A percentile compares a stretch with the other conserved stretches of the same genome.
phyloP scores from a whole-genome alignment of 2,113 vertebrate species.

The Tauraco erythrolophus region DNA sequence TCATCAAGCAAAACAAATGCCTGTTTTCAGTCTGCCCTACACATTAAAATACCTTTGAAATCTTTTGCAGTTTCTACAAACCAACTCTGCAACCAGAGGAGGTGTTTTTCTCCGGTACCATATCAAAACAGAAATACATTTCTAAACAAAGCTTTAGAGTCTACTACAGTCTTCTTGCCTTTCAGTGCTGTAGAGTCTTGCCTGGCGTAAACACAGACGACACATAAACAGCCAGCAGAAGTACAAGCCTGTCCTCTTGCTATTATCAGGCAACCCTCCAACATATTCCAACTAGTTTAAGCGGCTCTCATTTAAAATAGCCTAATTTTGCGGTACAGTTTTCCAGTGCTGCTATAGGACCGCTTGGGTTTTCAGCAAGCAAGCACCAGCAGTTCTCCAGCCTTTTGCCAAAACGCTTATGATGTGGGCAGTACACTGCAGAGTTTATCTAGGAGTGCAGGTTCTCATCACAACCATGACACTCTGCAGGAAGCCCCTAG shows the following conservation, averaged over 20 bases:
- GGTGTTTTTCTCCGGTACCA: not conserved
- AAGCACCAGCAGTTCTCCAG: not conserved
- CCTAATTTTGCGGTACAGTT: not conserved
- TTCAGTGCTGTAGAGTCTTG: not conserved
- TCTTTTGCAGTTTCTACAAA: not conserved
- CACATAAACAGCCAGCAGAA: not conserved
- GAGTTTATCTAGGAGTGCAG: not conserved
- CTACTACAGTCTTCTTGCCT: not conserved
- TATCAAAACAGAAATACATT: not conserved
- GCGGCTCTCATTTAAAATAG: not conserved
- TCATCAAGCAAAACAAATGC: not conserved
- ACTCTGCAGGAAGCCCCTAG: not conserved
- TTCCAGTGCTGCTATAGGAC: not conserved
- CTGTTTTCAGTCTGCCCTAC: not conserved
- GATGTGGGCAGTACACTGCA: not conserved
- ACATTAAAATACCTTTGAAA: not conserved
- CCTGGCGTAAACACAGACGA: not conserved
- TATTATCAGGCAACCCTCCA: not conserved
- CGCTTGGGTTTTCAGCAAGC: not conserved
- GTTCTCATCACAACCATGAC: not conserved
- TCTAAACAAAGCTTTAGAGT: not conserved
- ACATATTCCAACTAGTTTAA: not conserved
- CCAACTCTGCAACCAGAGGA: not conserved
- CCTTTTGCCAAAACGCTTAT: not conserved
- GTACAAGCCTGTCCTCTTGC: not conserved